Evolutionary conservation across 2,888 invertebrate species (phyloP).

Genomic region (Campoplex capitator): DNA sequence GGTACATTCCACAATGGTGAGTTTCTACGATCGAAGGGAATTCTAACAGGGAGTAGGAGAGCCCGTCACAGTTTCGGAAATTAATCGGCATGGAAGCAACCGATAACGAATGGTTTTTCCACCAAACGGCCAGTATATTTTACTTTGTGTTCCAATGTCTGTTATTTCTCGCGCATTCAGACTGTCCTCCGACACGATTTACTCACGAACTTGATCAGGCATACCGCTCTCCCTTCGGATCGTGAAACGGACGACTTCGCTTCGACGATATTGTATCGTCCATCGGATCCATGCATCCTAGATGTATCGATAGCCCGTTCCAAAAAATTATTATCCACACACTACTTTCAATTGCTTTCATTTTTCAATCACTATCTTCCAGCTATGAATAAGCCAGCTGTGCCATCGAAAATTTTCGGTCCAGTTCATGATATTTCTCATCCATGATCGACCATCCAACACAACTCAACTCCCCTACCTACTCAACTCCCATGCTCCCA

Average conservation of each 20-base stretch:
- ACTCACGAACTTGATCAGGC: slow-evolving; percentile 75
- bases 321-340: slow-evolving; percentile 9
- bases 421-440: background rate
- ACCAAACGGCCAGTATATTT: slow-evolving; percentile 80
- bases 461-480: background rate
- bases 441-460: background rate
- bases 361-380: background rate
- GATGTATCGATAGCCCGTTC: background rate
- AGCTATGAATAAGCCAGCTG: background rate
- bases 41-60: slow-evolving; percentile 56
- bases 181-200: slow-evolving; percentile 75
- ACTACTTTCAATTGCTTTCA: slow-evolving; percentile 14
- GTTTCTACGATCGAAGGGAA: slow-evolving; percentile 24
- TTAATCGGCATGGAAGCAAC: slow-evolving; percentile 80
- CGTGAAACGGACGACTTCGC: slow-evolving; percentile 28
- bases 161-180: slow-evolving; percentile 78
- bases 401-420: background rate
- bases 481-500: background rate
- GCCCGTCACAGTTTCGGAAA: slow-evolving; percentile 78
- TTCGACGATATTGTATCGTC: slow-evolving; percentile 13
- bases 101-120: slow-evolving; percentile 80
- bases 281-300: background rate
- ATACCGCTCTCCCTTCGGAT: slow-evolving; percentile 14
- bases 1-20: slow-evolving; percentile 16
- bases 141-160: slow-evolving; percentile 78